Conservation (phyloP, 1,140 invertebrate species). For the Radopholus similis region DNA sequence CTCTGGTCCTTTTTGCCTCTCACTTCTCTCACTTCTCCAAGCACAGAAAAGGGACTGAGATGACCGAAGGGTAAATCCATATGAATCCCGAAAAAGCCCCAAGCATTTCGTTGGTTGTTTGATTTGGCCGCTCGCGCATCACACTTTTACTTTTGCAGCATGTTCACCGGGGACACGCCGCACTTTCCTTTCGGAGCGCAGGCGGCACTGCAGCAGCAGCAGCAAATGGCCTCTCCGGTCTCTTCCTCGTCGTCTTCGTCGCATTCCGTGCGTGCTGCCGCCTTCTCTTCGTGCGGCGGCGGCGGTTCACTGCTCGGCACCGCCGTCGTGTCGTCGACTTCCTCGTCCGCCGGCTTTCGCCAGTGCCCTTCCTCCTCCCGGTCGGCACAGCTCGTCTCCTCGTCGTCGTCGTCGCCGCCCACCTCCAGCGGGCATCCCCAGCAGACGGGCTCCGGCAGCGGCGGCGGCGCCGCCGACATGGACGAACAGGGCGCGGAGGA, state of each 20-base stretch:
- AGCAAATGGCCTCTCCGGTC: not conserved
- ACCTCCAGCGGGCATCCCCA: conserved; percentile 1
- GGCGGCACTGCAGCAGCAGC: no score
- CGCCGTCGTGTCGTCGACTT: not conserved
- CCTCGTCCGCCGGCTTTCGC: conserved; percentile 1
- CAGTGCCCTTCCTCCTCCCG: not conserved
- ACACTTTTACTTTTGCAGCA: no score
- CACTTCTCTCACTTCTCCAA: no score
- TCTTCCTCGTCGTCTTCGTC: not conserved
- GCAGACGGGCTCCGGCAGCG: not conserved
- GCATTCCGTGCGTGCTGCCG: not conserved
- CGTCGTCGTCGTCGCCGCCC: not conserved
- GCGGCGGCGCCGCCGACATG: not conserved
- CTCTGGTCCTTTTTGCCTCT: no score
- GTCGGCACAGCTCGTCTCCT: not conserved
- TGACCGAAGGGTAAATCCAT: no score
- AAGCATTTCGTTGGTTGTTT: no score
- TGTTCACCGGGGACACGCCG: no score
- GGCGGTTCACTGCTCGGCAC: not conserved
- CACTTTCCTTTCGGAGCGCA: not conserved
- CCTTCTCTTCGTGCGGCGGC: not conserved
- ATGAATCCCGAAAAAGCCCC: no score
- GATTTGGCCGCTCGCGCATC: no score
- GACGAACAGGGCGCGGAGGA: conserved; percentile 37
- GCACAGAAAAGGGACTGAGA: no score